phyloP scores from a whole-genome alignment of 2,888 invertebrate species.

The Euplagia quadripunctaria region DNA sequence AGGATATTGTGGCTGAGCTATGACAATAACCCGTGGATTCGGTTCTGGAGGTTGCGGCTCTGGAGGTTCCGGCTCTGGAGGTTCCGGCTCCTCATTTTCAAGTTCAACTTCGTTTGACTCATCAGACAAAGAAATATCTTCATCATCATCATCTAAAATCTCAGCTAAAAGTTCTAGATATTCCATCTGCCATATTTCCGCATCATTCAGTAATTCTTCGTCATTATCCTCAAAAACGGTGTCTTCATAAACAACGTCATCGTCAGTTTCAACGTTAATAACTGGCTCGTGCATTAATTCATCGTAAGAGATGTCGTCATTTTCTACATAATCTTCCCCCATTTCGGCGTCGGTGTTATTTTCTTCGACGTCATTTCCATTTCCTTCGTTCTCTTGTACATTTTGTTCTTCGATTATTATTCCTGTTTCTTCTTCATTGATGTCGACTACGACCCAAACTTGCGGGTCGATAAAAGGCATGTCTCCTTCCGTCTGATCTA shows the following conservation, averaged over 20 bases:
- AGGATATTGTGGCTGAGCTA: not conserved
- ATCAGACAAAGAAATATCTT: not conserved
- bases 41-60: not conserved
- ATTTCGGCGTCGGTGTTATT: not conserved
- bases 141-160: not conserved
- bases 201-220: not conserved
- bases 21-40: not conserved
- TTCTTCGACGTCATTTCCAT: not conserved
- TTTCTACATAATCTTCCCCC: not conserved
- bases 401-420: not conserved
- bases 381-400: not conserved
- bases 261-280: not conserved
- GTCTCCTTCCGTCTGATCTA: not conserved
- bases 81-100: not conserved
- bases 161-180: not conserved
- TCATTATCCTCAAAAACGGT: not conserved
- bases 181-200: not conserved
- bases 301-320: not conserved
- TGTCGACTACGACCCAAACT: not conserved
- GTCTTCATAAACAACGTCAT: not conserved
- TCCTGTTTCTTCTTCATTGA: not conserved
- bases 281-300: not conserved
- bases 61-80: too few species aligned
- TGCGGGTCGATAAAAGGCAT: not conserved
- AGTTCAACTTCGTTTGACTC: not conserved